Base-by-base conservation (phyloP, 2,888 invertebrate genomes). In the Encarsia formosa region DNA sequence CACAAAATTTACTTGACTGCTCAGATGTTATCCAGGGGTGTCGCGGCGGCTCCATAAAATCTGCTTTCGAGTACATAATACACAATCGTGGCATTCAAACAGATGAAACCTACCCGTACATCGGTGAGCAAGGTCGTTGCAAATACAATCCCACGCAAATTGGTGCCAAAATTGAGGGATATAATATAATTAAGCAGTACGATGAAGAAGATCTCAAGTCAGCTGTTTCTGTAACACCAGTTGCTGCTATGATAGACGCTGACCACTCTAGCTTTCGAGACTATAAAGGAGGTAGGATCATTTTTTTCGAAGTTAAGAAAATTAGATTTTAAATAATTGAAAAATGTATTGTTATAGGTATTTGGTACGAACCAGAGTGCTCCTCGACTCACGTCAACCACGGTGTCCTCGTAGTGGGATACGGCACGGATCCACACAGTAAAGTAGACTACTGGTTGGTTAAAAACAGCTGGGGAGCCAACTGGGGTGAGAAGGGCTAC, bases 401-500 rank as follows among this genome's bases (percentile, higher is more conserved):
- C 67, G 95, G 91, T 58, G 91, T 91, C 20, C 73, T 91, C 62
- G 84, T 82, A 54, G 88, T 91, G 18, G 91, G 91, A 1, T 92
- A 90, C 75, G 91, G 91, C 61, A 81, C 85, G 5, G 83, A 83
- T 62, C 81, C 82, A 60, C n/a, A n/a, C n/a, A 65, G 67, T 6
- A 78, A 78, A 50, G 73, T 80, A 50, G 88, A 89, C 73, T 91
- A 87, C 75, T 92, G 90, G 89, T 76, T 91, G 19, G 87, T 92
- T 50, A 92, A 91, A 78, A 92, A 92, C 77, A 90, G 90, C 44
- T 91, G 88, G 88, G 83, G 87, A 11, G 74, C 77, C 59, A 70
- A 77, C n/a, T 95, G 93, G 93, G 94, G 94, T 34, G 80, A 84
- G 44, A 70, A 84, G 5, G 94, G 94, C 34, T 94, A 88, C 78